Evolutionary conservation across 1,140 invertebrate genomes (phyloP).

Genomic region (Ditylenchus dipsaci): DNA sequence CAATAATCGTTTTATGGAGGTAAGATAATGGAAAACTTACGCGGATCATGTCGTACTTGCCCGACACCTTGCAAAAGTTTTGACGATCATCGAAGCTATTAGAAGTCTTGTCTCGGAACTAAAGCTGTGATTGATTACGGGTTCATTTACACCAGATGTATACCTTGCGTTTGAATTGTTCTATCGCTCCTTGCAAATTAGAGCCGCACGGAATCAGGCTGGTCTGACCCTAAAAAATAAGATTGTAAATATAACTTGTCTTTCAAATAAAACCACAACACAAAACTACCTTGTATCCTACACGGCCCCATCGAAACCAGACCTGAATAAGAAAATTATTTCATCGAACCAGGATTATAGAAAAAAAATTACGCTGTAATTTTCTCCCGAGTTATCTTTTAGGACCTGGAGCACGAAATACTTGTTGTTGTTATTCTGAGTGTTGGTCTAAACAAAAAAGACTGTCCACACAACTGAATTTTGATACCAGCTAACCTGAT

Average conservation of each 20-base stretch:
- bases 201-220: constrained; percentile 25
- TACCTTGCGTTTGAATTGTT: constrained; percentile 6
- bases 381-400: constrained; percentile 18
- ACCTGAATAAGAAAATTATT: constrained; percentile 44
- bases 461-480: constrained; percentile 12
- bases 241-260: too few relatives aligned
- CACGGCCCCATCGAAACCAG: constrained; percentile 64
- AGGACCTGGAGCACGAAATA: constrained; percentile 30
- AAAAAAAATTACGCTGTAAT: constrained; percentile 38
- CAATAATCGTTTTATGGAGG: background rate
- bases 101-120: background rate
- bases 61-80: constrained; percentile 52
- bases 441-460: constrained; percentile 61
- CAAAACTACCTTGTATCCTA: constrained; percentile 29
- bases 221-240: constrained; percentile 32
- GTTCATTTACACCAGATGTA: background rate
- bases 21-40: constrained; percentile 17
- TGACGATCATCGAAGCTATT: constrained; percentile 58
- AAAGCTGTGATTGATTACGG: background rate
- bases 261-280: background rate
- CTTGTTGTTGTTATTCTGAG: constrained; percentile 32
- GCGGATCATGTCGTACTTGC: constrained; percentile 61
- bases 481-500: constrained; percentile 53
- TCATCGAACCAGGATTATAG: too few relatives aligned
- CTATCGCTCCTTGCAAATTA: constrained; percentile 50